phyloP scores from a whole-genome alignment of 2,797 vertebrate genomes.

The Fratercula arctica region DNA sequence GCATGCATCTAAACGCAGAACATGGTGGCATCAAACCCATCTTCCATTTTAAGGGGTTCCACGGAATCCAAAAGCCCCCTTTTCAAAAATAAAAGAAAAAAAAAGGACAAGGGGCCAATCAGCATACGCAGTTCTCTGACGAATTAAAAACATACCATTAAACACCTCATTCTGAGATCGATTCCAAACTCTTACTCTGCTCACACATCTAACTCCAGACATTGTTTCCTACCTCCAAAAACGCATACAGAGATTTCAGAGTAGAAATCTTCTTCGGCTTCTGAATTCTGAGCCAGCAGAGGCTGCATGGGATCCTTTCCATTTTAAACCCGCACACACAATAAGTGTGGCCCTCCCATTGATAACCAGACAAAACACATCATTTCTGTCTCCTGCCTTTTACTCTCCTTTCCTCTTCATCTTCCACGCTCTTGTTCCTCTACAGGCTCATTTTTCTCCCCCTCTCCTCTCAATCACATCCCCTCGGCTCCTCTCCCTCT shows the following conservation, averaged over 20 bases:
- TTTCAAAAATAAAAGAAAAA: background rate
- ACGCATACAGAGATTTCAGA: rapidly evolving
- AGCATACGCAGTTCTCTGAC: background rate
- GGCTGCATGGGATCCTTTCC: background rate
- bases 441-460: background rate
- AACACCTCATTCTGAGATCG: background rate
- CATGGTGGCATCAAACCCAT: background rate
- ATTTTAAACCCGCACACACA: background rate
- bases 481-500: background rate
- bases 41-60: background rate
- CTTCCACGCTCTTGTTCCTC: background rate
- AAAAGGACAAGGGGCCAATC: rapidly evolving
- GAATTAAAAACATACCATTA: background rate
- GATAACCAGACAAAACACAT: background rate
- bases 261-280: background rate
- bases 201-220: background rate
- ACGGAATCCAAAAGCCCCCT: background rate
- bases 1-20: background rate
- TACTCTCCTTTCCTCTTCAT: background rate
- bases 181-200: background rate
- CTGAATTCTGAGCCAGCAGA: background rate
- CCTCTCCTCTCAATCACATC: background rate
- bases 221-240: background rate
- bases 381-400: background rate
- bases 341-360: background rate